These are phyloP conservation scores for Pan paniscus DNA, from an alignment of 2,113 vertebrate species.

Conservation along the genomic window DNA sequence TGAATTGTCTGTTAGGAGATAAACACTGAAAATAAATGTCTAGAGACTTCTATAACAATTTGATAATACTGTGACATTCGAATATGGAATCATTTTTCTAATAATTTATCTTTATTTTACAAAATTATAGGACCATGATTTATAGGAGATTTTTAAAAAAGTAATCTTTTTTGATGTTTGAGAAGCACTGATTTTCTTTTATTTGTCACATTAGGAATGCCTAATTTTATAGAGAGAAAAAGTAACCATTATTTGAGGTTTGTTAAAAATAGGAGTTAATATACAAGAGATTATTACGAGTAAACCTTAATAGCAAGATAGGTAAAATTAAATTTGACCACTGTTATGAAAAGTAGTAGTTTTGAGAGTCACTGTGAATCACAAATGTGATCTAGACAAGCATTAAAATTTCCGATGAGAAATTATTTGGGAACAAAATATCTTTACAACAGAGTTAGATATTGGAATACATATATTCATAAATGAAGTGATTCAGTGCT, in stretches of 20 bases:
- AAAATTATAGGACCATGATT: not conserved
- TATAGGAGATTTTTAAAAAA: not conserved
- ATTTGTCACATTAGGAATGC: not conserved
- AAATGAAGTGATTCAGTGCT: not conserved
- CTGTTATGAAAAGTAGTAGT: not conserved
- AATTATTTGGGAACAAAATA: not conserved
- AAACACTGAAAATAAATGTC: not conserved
- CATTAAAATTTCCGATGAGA: not conserved
- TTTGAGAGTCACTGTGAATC: not conserved
- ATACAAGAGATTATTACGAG: not conserved
- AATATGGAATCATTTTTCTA: not conserved
- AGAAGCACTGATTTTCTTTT: not conserved
- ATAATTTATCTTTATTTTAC: not conserved
- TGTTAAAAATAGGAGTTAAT: slow-evolving; percentile 31
- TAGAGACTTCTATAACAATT: not conserved
- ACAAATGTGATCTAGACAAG: not conserved
- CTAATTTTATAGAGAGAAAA: not conserved
- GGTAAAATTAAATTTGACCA: not conserved
- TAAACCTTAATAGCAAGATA: not conserved
- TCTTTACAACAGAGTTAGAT: not conserved
- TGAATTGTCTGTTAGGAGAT: not conserved
- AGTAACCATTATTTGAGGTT: slow-evolving; percentile 15
- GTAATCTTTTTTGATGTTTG: not conserved
- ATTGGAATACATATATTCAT: not conserved
- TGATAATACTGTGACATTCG: not conserved